These are phyloP conservation scores for Esox lucius DNA, from an alignment of 2,797 vertebrate genomes.

Conservation along the genomic window DNA sequence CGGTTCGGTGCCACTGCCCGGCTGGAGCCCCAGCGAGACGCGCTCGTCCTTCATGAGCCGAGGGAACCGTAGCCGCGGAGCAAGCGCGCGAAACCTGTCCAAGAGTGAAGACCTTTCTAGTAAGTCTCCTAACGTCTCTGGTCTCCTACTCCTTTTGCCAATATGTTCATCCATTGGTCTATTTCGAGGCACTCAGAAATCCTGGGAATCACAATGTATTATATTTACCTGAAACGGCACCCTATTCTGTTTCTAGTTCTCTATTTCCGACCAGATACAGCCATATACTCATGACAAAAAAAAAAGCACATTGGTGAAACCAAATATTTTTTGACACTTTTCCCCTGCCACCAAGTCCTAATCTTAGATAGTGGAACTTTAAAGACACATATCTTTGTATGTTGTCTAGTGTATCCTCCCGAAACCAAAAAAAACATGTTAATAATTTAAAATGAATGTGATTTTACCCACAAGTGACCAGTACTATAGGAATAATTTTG, in stretches of 20 bases:
- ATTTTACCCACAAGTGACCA: not conserved
- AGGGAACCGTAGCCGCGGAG: conserved; percentile 83
- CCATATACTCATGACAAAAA: not conserved
- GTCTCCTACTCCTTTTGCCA: not conserved
- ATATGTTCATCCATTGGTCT: not conserved
- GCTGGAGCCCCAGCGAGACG: conserved; percentile 80
- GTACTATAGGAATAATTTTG: not conserved
- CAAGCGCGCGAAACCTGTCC: conserved; percentile 80
- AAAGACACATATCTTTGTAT: not conserved
- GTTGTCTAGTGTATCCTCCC: not conserved
- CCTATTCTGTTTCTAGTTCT: not conserved
- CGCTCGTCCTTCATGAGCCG: conserved; percentile 85
- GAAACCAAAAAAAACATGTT: not conserved
- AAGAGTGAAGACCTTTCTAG: conserved; percentile 85
- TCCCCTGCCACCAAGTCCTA: not conserved
- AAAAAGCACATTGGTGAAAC: not conserved
- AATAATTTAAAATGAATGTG: conserved; percentile 3
- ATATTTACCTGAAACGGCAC: not conserved
- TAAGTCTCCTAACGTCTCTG: conserved; percentile 55
- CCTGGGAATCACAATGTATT: not conserved
- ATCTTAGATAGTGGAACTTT: not conserved
- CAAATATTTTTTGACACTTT: not conserved
- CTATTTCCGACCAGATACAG: not conserved
- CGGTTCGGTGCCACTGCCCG: conserved; percentile 71
- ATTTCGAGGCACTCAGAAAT: not conserved